Base-by-base conservation (phyloP, 2,888 invertebrate genomes). In the Acleris literana region DNA sequence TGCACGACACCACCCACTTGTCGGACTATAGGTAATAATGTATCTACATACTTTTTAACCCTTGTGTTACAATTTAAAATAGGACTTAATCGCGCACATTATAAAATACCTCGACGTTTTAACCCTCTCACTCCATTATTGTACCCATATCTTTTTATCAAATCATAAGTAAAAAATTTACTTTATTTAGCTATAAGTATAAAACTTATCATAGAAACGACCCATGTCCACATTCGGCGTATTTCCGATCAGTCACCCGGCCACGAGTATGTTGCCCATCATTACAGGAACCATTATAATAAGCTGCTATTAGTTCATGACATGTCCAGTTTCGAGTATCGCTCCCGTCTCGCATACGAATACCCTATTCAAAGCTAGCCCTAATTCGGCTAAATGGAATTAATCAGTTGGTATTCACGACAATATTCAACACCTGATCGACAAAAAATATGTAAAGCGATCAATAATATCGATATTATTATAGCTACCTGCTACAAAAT, bases 391-490 rank as follows among this genome's bases (percentile, higher is more conserved):
- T 62, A 62, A 56, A 66, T 65, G 22, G 61, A 53, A 56, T 25
- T 52, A 54, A 61, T 61, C 51, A 63, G 43, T 72, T 85, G 73
- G 78, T 83, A 86, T 85, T 83, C 85, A 75, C 73, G 71, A 65
- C 76, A 55, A 60, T 60, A 65, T 76, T 76, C 80, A 71, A 74
- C 74, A 76, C 73, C 75, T 70, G 76, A 75, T 75, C 68, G 70
- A 71, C 43, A 78, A 78, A 81, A 79, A 79, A 78, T 76, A 78
- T 73, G 71, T 80, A 78, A 75, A 72, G 74, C 72, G 76, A 73
- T 71, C 78, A 76, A 79, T 74, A 77, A 76, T 78, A 74, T 76
- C 77, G 74, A 76, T 76, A 72, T 74, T 70, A 5, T 63, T 58
- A 54, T 62, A 57, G 57, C 56, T 33, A 11, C 11, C 11, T 11